phyloP scores from a whole-genome alignment of 2,113 vertebrate species.

The Aphelocoma coerulescens region DNA sequence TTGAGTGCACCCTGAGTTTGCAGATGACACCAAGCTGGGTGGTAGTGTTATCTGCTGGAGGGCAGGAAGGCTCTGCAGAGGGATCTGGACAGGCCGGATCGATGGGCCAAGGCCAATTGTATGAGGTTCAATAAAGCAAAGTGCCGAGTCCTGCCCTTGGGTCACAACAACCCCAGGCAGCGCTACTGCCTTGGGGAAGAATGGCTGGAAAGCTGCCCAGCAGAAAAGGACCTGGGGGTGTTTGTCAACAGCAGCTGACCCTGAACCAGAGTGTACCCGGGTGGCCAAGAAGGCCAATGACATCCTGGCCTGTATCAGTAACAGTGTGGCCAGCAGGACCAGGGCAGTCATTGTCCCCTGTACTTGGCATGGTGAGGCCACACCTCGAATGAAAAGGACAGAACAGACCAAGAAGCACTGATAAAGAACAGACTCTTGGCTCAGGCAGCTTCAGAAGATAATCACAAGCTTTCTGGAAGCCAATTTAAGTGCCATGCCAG shows the following conservation, averaged over 20 bases:
- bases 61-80: not conserved
- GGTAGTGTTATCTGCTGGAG: not conserved
- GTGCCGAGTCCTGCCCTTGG: not conserved
- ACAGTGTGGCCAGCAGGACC: not conserved
- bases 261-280: not conserved
- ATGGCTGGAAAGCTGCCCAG: not conserved
- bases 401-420: conserved; percentile 14
- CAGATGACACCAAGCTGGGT: not conserved
- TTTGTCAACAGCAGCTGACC: not conserved
- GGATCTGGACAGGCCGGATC: not conserved
- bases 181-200: not conserved
- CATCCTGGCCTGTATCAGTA: not conserved
- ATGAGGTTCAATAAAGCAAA: not conserved
- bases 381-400: not conserved
- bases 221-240: not conserved
- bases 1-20: not conserved
- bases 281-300: not conserved
- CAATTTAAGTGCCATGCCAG: conserved; percentile 49
- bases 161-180: not conserved
- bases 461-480: conserved; percentile 55
- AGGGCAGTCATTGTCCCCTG: not conserved
- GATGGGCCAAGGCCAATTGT: not conserved
- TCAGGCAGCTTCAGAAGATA: conserved; percentile 16
- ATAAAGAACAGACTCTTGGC: conserved; percentile 56
- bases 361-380: not conserved